A percentile compares a stretch with the other conserved stretches of the same genome.
phyloP scores from a whole-genome alignment of 2,797 vertebrate species.

The Lepilemur septentrionalis region DNA sequence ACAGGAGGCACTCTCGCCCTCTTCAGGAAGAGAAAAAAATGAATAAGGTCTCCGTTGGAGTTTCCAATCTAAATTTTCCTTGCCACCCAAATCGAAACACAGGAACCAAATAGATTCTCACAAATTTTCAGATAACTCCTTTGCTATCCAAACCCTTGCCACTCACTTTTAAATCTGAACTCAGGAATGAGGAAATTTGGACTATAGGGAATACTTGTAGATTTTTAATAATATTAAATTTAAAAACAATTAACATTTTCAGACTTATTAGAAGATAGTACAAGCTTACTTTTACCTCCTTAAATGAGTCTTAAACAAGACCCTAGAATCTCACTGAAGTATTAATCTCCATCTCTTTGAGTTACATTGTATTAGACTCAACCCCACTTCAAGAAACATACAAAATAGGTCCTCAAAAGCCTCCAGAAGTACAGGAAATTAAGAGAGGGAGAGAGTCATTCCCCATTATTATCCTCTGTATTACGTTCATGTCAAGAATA shows the following conservation, averaged over 20 bases:
- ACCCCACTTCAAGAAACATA: not conserved
- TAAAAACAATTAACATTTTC: slow-evolving; percentile 1
- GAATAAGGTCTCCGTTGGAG: not conserved
- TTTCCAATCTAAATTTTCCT: slow-evolving; percentile 4
- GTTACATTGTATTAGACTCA: not conserved
- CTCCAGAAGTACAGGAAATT: not conserved
- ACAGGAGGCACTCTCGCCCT: not conserved
- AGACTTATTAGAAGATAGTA: not conserved
- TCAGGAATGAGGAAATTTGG: not conserved
- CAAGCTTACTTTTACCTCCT: not conserved
- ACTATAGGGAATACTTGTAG: not conserved
- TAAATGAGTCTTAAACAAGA: not conserved
- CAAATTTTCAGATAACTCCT: not conserved
- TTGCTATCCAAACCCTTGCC: not conserved
- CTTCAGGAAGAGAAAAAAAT: not conserved
- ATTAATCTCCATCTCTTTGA: not conserved
- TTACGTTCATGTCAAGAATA: not conserved
- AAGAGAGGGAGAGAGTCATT: not conserved
- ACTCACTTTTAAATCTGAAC: not conserved
- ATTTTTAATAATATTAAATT: not conserved
- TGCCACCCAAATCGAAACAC: slow-evolving; percentile 10
- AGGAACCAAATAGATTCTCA: not conserved
- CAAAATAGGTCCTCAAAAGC: not conserved
- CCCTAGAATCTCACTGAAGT: not conserved
- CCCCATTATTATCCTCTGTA: too few species aligned